phyloP scores from a whole-genome alignment of 2,888 invertebrate species.

The Philereme vetulata region DNA sequence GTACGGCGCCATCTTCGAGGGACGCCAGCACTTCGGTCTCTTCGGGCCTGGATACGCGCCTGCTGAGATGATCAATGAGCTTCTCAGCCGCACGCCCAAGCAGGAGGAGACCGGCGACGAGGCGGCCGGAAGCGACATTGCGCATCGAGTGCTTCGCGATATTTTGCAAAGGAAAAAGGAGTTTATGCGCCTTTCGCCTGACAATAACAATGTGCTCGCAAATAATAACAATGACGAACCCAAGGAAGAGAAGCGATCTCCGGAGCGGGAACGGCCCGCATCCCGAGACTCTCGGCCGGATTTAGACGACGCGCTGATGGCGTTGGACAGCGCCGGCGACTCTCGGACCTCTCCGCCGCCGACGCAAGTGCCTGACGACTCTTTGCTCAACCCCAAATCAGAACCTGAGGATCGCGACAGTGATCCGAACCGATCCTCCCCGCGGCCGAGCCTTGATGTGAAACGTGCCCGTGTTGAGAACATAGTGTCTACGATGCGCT shows the following conservation, averaged over 20 bases:
- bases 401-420: slow-evolving; percentile 86
- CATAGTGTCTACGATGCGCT: slow-evolving; percentile 96
- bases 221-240: slow-evolving; percentile 83
- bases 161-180: slow-evolving; percentile 95
- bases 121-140: slow-evolving; percentile 78
- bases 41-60: slow-evolving; percentile 94
- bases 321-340: slow-evolving; percentile 82
- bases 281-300: slow-evolving; percentile 86
- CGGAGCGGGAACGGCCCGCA: slow-evolving; percentile 85
- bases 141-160: slow-evolving; percentile 94
- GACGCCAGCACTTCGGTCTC: slow-evolving; percentile 91
- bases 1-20: slow-evolving; percentile 94
- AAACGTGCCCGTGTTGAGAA: slow-evolving; percentile 97
- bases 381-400: slow-evolving; percentile 85
- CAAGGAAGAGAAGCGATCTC: slow-evolving; percentile 79
- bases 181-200: slow-evolving; percentile 86
- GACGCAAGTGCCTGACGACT: slow-evolving; percentile 79
- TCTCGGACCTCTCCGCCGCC: slow-evolving; percentile 82
- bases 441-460: slow-evolving; percentile 87
- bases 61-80: slow-evolving; percentile 96
- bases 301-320: slow-evolving; percentile 85
- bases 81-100: slow-evolving; percentile 91
- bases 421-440: slow-evolving; percentile 83
- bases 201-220: slow-evolving; percentile 84
- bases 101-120: slow-evolving; percentile 86